Conservation (phyloP, 2,888 invertebrate species). For the Nasonia oneida region DNA sequence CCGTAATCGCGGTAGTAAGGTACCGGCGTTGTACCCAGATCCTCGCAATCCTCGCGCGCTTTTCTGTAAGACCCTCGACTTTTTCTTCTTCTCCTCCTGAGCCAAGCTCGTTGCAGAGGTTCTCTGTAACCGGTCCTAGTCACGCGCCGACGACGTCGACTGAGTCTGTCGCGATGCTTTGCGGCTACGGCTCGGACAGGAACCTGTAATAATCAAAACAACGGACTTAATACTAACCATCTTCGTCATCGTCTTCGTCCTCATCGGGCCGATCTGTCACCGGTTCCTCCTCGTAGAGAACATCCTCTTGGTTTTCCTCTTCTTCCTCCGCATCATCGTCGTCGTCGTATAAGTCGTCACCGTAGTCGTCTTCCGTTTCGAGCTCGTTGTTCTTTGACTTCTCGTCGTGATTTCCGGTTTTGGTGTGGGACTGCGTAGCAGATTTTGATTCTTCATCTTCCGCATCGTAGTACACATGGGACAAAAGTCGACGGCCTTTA, state of each 20-base stretch:
- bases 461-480: constrained; percentile 8
- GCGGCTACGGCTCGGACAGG: neutral
- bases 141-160: neutral
- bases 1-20: constrained; percentile 30
- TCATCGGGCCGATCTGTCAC: constrained; percentile 30
- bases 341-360: constrained; percentile 64
- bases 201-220: constrained; percentile 7
- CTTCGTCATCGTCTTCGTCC: constrained; percentile 37
- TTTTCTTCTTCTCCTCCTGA: neutral
- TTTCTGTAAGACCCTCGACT: neutral
- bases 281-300: constrained; percentile 42
- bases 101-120: neutral
- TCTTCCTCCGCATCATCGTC: constrained; percentile 50
- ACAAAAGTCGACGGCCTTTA: constrained; percentile 17
- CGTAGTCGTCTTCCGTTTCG: constrained; percentile 61
- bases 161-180: neutral
- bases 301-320: constrained; percentile 32
- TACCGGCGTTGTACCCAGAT: neutral
- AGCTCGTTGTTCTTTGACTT: constrained; percentile 24
- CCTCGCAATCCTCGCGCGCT: constrained; percentile 9
- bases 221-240: constrained; percentile 23
- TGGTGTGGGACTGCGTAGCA: neutral
- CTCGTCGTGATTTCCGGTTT: neutral
- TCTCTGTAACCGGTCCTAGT: neutral
- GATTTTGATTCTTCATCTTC: neutral